phyloP scores from a whole-genome alignment of 2,888 invertebrate species.

The Caenorhabditis becei region DNA sequence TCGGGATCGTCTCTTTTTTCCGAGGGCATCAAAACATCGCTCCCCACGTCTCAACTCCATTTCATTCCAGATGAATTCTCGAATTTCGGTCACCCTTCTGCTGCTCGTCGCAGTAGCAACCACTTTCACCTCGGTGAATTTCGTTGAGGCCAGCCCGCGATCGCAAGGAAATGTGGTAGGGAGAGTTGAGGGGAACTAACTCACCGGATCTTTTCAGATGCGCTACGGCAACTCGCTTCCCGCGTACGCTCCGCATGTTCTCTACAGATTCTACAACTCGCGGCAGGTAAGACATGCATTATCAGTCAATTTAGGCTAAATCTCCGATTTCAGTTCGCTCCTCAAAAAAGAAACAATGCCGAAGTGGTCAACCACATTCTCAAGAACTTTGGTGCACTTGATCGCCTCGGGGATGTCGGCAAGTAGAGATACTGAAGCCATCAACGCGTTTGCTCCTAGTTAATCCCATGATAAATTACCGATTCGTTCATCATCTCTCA shows the following conservation, averaged over 20 bases:
- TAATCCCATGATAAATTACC: not conserved
- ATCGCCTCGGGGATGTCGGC: slow-evolving; percentile 80
- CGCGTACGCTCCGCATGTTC: slow-evolving; percentile 60
- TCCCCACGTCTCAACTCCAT: slow-evolving; percentile 30
- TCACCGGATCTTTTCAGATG: slow-evolving; percentile 21
- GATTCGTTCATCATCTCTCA: not conserved
- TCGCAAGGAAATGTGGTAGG: slow-evolving; percentile 48
- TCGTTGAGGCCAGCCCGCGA: slow-evolving; percentile 43
- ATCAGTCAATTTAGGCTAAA: not conserved
- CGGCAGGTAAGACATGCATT: slow-evolving; percentile 46
- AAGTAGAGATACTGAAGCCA: slow-evolving; percentile 42
- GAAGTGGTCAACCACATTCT: slow-evolving; percentile 80
- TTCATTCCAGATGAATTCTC: slow-evolving; percentile 60
- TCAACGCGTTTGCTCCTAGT: slow-evolving; percentile 10
- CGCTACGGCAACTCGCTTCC: slow-evolving; percentile 61
- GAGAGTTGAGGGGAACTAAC: not conserved
- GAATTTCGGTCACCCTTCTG: slow-evolving; percentile 61
- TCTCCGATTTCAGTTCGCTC: slow-evolving; percentile 46
- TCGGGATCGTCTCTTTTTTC: slow-evolving; percentile 49
- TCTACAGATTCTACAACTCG: slow-evolving; percentile 63
- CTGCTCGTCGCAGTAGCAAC: slow-evolving; percentile 49
- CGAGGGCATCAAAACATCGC: slow-evolving; percentile 48
- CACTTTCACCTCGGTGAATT: slow-evolving; percentile 30
- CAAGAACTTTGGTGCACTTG: slow-evolving; percentile 79
- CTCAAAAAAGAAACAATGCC: slow-evolving; percentile 75